A percentile compares a stretch with the other conserved stretches of the same genome.
Conservation (phyloP, 2,113 vertebrate genomes). For the Plecotus auritus region DNA sequence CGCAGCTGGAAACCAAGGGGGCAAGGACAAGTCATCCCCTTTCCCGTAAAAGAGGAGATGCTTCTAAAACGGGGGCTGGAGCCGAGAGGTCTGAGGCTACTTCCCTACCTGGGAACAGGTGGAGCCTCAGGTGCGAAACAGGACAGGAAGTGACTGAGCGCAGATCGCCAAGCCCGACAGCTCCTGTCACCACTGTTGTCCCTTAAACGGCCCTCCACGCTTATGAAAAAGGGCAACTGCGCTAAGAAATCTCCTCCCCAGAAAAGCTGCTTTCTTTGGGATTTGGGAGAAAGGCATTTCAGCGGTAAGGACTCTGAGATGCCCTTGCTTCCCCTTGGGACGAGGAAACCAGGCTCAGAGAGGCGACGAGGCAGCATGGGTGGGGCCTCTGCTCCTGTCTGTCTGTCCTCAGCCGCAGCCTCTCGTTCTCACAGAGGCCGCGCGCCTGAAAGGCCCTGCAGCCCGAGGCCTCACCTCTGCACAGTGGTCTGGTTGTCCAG, state of each 20-base stretch:
- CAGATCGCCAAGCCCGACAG: background rate
- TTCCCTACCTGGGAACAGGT: background rate
- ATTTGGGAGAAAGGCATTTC: background rate
- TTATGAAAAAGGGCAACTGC: background rate
- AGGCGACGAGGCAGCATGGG: background rate
- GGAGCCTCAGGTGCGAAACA: background rate
- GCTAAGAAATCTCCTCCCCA: background rate
- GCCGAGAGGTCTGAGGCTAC: background rate
- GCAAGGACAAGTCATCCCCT: background rate
- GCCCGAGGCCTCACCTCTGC: conserved; percentile 84
- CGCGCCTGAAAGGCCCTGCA: background rate
- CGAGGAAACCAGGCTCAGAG: background rate
- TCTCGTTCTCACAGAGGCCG: background rate
- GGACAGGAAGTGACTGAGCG: rapidly evolving
- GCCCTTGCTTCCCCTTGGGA: background rate
- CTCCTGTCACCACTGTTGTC: background rate
- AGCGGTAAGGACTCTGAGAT: background rate
- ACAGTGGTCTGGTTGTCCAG: conserved; percentile 93
- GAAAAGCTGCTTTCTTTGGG: background rate
- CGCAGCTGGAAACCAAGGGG: background rate
- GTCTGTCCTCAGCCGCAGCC: background rate
- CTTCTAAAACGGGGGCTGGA: background rate
- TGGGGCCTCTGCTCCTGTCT: background rate
- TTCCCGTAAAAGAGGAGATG: background rate
- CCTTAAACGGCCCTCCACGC: rapidly evolving